Evolutionary conservation across 2,888 invertebrate species (phyloP).

Genomic region (Cryptus viduatorius): DNA sequence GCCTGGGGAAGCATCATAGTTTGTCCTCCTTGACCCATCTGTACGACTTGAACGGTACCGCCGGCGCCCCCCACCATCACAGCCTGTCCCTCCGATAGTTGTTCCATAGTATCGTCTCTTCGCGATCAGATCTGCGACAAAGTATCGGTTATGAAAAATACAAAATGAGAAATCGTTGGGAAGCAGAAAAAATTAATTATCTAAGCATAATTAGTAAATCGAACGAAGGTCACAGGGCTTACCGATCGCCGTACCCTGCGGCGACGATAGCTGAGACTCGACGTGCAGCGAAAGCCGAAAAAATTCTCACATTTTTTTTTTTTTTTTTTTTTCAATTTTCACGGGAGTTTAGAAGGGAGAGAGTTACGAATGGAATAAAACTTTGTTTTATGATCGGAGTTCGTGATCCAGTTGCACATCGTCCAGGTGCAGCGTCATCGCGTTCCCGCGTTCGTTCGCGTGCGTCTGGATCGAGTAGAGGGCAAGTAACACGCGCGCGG

Average conservation of each 20-base stretch:
- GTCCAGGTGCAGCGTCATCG: slow-evolving; percentile 29
- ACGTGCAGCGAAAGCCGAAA: not conserved
- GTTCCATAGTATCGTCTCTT: slow-evolving; percentile 78
- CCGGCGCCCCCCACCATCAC: slow-evolving; percentile 83
- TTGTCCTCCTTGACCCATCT: slow-evolving; percentile 87
- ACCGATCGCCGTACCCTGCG: not conserved
- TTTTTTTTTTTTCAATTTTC: not conserved
- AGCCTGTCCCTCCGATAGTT: slow-evolving; percentile 82
- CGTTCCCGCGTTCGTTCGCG: slow-evolving; percentile 5
- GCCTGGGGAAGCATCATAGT: slow-evolving; percentile 87
- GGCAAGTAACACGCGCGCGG: not conserved
- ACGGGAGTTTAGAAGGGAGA: no score
- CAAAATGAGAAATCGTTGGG: not conserved
- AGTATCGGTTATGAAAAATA: not conserved
- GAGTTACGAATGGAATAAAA: not conserved
- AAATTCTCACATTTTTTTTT: not conserved
- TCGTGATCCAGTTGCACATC: slow-evolving; percentile 24
- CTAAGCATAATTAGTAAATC: not conserved
- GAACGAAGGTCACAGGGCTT: not conserved
- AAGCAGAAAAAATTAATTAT: not conserved
- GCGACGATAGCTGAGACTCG: no score
- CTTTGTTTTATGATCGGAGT: not conserved
- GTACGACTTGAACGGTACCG: slow-evolving; percentile 82
- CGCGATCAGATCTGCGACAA: slow-evolving; percentile 41
- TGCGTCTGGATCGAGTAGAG: slow-evolving; percentile 1